Percentiles rank a stretch among this genome's conserved stretches.
Conservation (phyloP, 2,113 vertebrate genomes). For the Ochotona curzoniae region DNA sequence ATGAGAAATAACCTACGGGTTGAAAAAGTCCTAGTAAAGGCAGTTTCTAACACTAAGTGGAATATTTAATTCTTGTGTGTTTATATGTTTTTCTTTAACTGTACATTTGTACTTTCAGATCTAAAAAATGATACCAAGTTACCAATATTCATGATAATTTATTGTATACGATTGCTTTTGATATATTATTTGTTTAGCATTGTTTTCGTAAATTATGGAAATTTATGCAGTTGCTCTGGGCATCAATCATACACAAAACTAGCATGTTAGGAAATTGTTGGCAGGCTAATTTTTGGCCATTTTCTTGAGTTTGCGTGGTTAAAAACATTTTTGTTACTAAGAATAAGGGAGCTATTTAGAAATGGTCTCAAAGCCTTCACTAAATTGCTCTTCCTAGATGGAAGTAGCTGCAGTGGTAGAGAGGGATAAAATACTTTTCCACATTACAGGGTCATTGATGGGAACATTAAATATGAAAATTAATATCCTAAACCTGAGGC, state of each 20-base stretch:
- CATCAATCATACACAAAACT: conserved; percentile 64
- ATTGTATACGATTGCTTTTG: conserved; percentile 57
- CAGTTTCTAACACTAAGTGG: neutral
- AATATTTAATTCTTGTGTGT: neutral
- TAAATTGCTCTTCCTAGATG: conserved; percentile 26
- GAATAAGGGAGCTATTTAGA: conserved; percentile 17
- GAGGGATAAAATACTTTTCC: neutral
- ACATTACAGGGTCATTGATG: neutral
- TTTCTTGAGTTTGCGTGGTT: conserved; percentile 56
- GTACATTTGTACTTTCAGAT: neutral
- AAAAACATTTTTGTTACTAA: conserved; percentile 48
- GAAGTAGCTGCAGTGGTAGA: conserved; percentile 19
- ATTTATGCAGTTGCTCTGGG: conserved; percentile 59
- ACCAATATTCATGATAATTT: conserved; percentile 52
- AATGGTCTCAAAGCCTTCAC: neutral
- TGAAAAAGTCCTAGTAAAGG: neutral
- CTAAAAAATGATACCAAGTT: neutral
- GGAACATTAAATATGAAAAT: conserved; percentile 2
- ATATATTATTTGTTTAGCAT: conserved; percentile 58
- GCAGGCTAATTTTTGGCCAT: conserved; percentile 28
- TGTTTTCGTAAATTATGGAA: conserved; percentile 69
- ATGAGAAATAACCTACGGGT: neutral
- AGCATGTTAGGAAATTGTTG: conserved; percentile 55
- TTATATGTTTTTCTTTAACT: conserved; percentile 41
- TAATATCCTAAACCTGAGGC: neutral